Percentiles rank a stretch among this genome's conserved stretches.
phyloP scores from a whole-genome alignment of 1,140 invertebrate genomes.

The Venustaconcha ellipsiformis region DNA sequence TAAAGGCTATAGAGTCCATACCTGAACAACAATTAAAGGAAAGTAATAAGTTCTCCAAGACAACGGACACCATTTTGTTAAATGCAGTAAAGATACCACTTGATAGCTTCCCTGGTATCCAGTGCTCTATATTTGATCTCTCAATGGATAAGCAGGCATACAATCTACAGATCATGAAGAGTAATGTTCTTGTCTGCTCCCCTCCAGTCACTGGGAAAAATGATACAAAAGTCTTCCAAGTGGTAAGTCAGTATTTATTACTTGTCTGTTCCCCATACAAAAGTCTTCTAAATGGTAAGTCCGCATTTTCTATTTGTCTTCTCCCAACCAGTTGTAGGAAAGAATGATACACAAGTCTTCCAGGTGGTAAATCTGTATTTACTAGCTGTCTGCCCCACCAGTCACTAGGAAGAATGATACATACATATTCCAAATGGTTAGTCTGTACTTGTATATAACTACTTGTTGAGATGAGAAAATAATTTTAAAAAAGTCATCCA shows the following conservation, averaged over 20 bases:
- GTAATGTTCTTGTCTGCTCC: slow-evolving; percentile 27
- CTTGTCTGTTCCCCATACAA: too few relatives aligned
- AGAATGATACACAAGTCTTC: background rate
- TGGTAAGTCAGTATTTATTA: slow-evolving; percentile 15
- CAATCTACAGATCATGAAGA: slow-evolving; percentile 11
- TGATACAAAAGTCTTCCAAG: slow-evolving; percentile 4
- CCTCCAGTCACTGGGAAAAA: slow-evolving; percentile 11
- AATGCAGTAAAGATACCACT: slow-evolving; percentile 4
- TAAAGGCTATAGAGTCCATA: slow-evolving; percentile 24
- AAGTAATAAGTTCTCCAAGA: slow-evolving; percentile 7
- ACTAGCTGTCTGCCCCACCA: too few relatives aligned
- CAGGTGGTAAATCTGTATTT: too few relatives aligned
- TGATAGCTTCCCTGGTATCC: slow-evolving; percentile 14
- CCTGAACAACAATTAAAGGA: slow-evolving; percentile 6
- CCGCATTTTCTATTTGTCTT: background rate
- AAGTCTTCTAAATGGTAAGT: too few relatives aligned
- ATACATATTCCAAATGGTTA: too few relatives aligned
- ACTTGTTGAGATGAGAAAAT: too few relatives aligned
- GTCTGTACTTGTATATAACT: too few relatives aligned
- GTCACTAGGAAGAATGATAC: too few relatives aligned
- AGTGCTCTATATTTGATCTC: slow-evolving; percentile 22
- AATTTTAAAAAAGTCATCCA: too few relatives aligned
- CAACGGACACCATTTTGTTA: slow-evolving; percentile 12
- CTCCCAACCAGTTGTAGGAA: background rate
- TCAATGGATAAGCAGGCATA: slow-evolving; percentile 7